A percentile compares a stretch with the other conserved stretches of the same genome.
Conservation (phyloP, 2,888 invertebrate genomes). For the Agrenia bidenticulata region DNA sequence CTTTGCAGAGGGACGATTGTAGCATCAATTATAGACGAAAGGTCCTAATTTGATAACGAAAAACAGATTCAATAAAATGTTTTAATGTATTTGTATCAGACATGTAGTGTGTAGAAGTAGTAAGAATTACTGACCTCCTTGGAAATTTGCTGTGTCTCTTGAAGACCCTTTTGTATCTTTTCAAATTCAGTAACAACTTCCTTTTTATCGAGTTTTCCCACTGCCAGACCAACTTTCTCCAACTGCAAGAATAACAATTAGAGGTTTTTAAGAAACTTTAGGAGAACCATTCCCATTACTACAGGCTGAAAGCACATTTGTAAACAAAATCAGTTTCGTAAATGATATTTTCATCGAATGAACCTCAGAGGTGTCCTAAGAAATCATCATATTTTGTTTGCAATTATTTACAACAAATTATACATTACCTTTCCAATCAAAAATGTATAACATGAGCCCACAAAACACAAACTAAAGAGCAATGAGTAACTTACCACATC, state of each 20-base stretch:
- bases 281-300: not conserved
- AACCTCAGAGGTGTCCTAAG: conserved; percentile 22
- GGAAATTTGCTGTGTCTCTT: conserved; percentile 61
- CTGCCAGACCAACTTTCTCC: conserved; percentile 59
- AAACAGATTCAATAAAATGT: too few species aligned
- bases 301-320: not conserved
- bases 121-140: conserved; percentile 54
- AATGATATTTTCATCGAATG: too few species aligned
- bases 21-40: conserved; percentile 54
- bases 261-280: not conserved
- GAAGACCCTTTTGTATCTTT: conserved; percentile 62
- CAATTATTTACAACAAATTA: too few species aligned
- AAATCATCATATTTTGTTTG: conserved; percentile 17
- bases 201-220: conserved; percentile 60
- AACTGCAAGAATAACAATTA: conserved; percentile 57
- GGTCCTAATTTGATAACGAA: not conserved
- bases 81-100: too few species aligned
- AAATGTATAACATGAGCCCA: too few species aligned
- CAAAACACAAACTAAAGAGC: too few species aligned
- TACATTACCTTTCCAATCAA: too few species aligned
- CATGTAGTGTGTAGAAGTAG: too few species aligned
- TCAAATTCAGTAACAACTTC: conserved; percentile 63
- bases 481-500: conserved; percentile 62
- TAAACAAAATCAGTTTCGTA: too few species aligned
- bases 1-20: conserved; percentile 27